phyloP scores from a whole-genome alignment of 1,140 invertebrate species.

The Monochamus saltuarius region DNA sequence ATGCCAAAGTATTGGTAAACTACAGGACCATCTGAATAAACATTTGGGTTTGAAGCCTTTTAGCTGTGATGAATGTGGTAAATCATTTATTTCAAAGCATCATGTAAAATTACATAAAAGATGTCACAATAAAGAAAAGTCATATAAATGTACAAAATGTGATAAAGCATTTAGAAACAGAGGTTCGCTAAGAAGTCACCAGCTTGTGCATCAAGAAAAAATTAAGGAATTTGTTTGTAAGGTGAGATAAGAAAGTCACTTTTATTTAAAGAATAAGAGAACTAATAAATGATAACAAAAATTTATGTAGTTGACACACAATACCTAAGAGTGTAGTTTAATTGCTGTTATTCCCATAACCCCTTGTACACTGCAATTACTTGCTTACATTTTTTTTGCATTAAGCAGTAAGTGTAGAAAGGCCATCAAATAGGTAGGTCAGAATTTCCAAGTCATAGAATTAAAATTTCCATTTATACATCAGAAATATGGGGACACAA shows the following conservation, averaged over 20 bases:
- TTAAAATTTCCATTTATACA: no score
- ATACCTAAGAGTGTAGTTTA: no score
- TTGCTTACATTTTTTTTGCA: no score
- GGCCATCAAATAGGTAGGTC: no score
- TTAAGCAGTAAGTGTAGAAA: no score
- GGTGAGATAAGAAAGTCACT: slow-evolving; percentile 22
- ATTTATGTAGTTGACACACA: no score
- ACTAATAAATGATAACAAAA: not conserved
- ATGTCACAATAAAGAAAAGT: slow-evolving; percentile 49
- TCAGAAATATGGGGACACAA: no score
- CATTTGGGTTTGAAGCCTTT: slow-evolving; percentile 71
- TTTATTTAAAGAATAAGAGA: not conserved
- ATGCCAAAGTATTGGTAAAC: slow-evolving; percentile 51
- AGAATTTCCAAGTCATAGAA: no score
- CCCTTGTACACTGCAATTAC: no score
- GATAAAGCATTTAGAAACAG: slow-evolving; percentile 34
- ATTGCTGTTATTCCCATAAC: no score
- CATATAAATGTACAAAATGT: slow-evolving; percentile 39
- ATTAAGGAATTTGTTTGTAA: slow-evolving; percentile 37
- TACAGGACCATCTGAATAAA: slow-evolving; percentile 65
- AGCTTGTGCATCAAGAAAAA: slow-evolving; percentile 32
- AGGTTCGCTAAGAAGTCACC: slow-evolving; percentile 36
- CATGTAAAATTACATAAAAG: slow-evolving; percentile 58
- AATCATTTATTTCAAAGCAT: slow-evolving; percentile 61
- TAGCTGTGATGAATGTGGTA: slow-evolving; percentile 60